Evolutionary conservation across 1,140 invertebrate genomes (phyloP), one percentile per base, ranked within the genome.

Genomic region (Drosophila pachea): DNA sequence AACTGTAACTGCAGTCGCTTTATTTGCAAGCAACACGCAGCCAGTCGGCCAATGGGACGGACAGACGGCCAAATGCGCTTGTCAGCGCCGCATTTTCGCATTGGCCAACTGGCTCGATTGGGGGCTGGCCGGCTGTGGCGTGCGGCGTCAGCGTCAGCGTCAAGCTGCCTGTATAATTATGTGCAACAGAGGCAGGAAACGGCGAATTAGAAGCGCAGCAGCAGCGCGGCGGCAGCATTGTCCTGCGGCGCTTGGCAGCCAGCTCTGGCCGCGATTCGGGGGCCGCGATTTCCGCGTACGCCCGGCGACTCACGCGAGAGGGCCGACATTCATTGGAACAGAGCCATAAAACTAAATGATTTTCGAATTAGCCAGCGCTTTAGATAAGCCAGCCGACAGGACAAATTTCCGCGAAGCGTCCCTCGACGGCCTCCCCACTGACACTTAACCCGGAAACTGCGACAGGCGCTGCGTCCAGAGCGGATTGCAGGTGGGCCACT

Each of bases 1-100:
- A 83, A 79, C 79, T 67, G 66, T 76, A 83, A 79, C 73, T 83
- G 73, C 79, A 66, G 65, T 54, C 73, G 56, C 65, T 83, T 83
- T 84, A 83, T 83, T 83, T 68, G 75, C 73, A 67, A 48, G 31
- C 79, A 83, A 53, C 78, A 83, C 79, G 79, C 81, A 84, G 79
- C 54, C 7, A 38, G 61, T 29, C 14, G 49, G 58, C 11, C 22
- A 49, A 9, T 43, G 50, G 14, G 8, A 9, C 9, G 22, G 61
- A 29, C 65, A 47, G 40, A n/a, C 22, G 60, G 67, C 48, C 74
- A 76, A 76, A 74, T 74, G 61, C 73, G 73, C 64, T 64, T 72
- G 72, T 76, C 74, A 74, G 74, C 63, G 62, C 47, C 62, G 40
- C 68, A 74, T 70, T 76, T 74, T 58, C 61, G 68, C 79, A 70